Evolutionary conservation across 2,888 invertebrate genomes (phyloP), one percentile per base, ranked within the genome.

Genomic region (Watsonalla cultraria): DNA sequence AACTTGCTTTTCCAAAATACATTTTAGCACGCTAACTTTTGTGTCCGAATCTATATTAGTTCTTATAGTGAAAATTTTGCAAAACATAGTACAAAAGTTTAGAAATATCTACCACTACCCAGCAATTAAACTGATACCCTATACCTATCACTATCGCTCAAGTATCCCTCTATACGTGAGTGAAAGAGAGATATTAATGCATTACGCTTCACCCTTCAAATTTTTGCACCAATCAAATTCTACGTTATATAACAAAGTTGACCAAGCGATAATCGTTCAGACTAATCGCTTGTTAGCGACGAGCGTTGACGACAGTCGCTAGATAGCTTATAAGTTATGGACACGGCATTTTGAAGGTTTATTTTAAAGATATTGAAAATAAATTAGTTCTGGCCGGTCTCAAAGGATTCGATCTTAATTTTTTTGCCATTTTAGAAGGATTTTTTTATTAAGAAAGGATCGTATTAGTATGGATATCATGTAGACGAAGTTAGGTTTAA

Each of bases 21-120:
- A 66, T 72, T 76, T 71, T 65, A 71, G 67, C 65, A 68, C 65
- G 58, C 84, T 86, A 86, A 76, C 66, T 84, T 84, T 82, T 74
- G 90, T 90, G 90, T 86, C 82, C 87, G 84, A 85, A 80, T 84
- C 87, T 88, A 88, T 85, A 80, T 72, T 78, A 72, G 71, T 75
- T 69, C 77, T 83, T 85, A 24, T 84, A 88, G 90, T 90, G 90
- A 90, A 90, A 89, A 89, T 89, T 90, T 90, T 78, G 90, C 90
- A 90, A 90, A 90, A 90, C 90, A 90, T 89, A 90, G 90, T 90
- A 90, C 82, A 90, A 90, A 90, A 90, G 79, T 87, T 90, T 87
- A 89, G 87, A 88, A 89, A 90, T 89, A 86, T 74, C 86, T 84
- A 87, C 85, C 76, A 73, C 90, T 90, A 90, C 88, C 81, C 90